Base-by-base conservation (phyloP, 2,113 vertebrate species). In the Cathartes aura region DNA sequence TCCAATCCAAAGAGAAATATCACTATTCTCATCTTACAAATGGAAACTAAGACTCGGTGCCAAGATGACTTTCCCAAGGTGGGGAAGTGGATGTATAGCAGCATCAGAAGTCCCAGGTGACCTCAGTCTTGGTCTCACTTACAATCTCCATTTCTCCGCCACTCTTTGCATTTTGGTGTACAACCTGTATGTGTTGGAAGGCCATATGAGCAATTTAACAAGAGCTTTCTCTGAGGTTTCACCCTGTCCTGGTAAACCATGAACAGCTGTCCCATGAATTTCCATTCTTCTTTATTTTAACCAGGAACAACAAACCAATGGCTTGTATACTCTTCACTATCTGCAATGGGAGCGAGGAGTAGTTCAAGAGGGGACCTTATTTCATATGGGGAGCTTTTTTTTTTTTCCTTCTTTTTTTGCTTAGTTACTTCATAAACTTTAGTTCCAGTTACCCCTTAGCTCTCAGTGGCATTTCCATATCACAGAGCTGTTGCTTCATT, bases 391-490 rank as follows among this genome's bases (percentile, higher is more conserved):
- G 18, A 53, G 19, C 30, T 74, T 15, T 11, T 12, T 10, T 22
- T 26, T 8, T 30, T 36, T 11, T 13, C 15, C 15, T 21, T 30
- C 17, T 12, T 42, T 59, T 63, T 76, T 82, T 36, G 4, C 34
- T 79, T 60, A 56, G 48, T 90, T 88, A 73, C 90, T 87, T 92
- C 30, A 91, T 82, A 94, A 93, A 72, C 90, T 91, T 76, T 60
- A 50, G 62, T 85, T 94, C 50, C 52, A 94, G 45, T 92, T 96
- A 88, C 91, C 67, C n/a, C 84, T 80, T 91, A 80, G 74, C 71
- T 87, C 84, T 86, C 55, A 47, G 82, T 89, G 80, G 66, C 80
- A 91, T 87, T 96, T 96, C 76, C 75, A 20, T 94, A 94, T 97
- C 81, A 59, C 59, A 78, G 59, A 60, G 43, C 87, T 80, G 45